Evolutionary conservation across 37 sponge, comb jelly and placozoan genomes (phyloP), one percentile per base, ranked within the genome.

Genomic region (Halisarca cf. caerulea): DNA sequence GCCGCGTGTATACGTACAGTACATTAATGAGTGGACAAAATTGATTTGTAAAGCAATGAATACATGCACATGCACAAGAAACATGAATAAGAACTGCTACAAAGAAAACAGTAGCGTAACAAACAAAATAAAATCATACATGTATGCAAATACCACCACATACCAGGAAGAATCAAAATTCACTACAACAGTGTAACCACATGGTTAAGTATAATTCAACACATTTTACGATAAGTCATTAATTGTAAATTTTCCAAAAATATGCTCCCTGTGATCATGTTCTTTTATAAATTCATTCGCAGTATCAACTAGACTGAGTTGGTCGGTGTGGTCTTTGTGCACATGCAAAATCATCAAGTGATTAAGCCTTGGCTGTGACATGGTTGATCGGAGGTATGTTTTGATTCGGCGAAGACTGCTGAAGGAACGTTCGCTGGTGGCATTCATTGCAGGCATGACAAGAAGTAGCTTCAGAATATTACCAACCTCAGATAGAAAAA

Each of bases 341-440:
- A n/a, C n/a, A n/a, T n/a, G n/a, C n/a, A n/a, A n/a, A n/a, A n/a
- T n/a, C n/a, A n/a, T n/a, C n/a, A n/a, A n/a, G n/a, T n/a, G n/a
- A n/a, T n/a, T n/a, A n/a, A n/a, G n/a, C n/a, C n/a, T n/a, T n/a
- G n/a, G n/a, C 69, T 94, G 91, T 18, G 89, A 68, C 89, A 94
- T 94, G 17, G 83, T 90, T 28, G 71, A 28, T 69, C 71, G 27
- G 37, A 69, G 71, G 71, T 17, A 69, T 21, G 32, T 69, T 69
- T 69, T 69, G 34, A 69, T 36, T 35, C 37, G 71, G 35, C 7
- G 71, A 34, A 69, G 71, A 69, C 35, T 36, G 33, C 71, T 69
- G 33, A 69, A 69, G 33, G 71, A 69, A 3, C 34, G 32, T 28
- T 69, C 34, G 7, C 71, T 34, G 33, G 71, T 69, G 1, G 71